Conservation (phyloP, 2,888 invertebrate species). For the Azorinus chamasolen region DNA sequence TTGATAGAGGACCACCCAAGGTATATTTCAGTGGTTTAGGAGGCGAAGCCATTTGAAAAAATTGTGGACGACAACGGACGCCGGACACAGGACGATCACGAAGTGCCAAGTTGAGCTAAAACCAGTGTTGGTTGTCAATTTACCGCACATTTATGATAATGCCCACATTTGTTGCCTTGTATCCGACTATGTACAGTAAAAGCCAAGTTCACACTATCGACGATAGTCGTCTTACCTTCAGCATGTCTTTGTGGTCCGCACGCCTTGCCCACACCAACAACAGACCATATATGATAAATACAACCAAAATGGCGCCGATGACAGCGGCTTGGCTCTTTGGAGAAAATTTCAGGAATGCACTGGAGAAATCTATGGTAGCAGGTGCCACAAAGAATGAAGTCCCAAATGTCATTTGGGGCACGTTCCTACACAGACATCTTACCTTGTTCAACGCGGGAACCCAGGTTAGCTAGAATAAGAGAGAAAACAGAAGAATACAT, state of each 20-base stretch:
- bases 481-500: too few species aligned
- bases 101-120: too few species aligned
- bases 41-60: too few species aligned
- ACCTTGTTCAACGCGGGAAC: background rate
- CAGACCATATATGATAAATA: conserved; percentile 73
- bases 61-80: too few species aligned
- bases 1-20: too few species aligned
- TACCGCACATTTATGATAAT: conserved; percentile 22
- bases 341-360: conserved; percentile 64
- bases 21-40: too few species aligned
- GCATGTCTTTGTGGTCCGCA: conserved; percentile 79
- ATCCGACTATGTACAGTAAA: too few species aligned
- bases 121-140: too few species aligned
- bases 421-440: conserved; percentile 72
- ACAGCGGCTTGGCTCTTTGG: conserved; percentile 76
- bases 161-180: too few species aligned
- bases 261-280: conserved; percentile 79
- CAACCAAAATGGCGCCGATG: conserved; percentile 80
- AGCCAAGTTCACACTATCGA: too few species aligned
- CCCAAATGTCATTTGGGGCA: conserved; percentile 76
- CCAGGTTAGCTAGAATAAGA: too few species aligned
- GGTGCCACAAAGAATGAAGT: conserved; percentile 81
- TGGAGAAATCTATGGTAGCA: conserved; percentile 82
- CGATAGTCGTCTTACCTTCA: conserved; percentile 3
- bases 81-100: too few species aligned